phyloP scores from a whole-genome alignment of 2,888 invertebrate species.

The Trachelus stipa region DNA sequence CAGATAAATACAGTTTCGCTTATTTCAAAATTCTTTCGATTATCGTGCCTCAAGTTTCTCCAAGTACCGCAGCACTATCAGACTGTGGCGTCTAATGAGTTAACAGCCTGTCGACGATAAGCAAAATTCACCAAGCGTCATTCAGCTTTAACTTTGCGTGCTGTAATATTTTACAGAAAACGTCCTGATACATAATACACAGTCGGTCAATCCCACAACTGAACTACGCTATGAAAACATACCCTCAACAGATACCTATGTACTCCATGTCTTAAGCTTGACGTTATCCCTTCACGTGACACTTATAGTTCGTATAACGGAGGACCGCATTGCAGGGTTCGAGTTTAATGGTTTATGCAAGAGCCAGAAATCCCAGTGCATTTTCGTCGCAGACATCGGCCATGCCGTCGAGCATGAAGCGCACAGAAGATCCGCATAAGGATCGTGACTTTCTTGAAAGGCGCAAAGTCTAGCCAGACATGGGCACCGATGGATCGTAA shows the following conservation, averaged over 20 bases:
- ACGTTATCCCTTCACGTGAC: background rate
- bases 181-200: background rate
- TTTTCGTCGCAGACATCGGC: slow-evolving; percentile 35
- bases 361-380: slow-evolving; percentile 42
- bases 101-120: background rate
- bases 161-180: background rate
- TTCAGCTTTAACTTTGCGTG: background rate
- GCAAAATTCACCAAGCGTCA: background rate
- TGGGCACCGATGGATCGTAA: background rate
- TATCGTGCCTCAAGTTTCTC: background rate
- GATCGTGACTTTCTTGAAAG: background rate
- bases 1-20: background rate
- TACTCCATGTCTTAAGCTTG: background rate
- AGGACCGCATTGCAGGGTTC: slow-evolving; percentile 46
- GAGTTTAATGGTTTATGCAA: slow-evolving; percentile 49
- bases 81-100: background rate
- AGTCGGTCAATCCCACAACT: background rate
- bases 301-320: slow-evolving; percentile 10
- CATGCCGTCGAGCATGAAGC: slow-evolving; percentile 30
- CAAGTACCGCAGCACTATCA: background rate
- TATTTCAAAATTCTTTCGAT: background rate
- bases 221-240: background rate
- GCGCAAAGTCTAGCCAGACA: background rate
- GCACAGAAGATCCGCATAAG: slow-evolving; percentile 13
- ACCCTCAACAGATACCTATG: background rate